Conservation (phyloP, 2,113 vertebrate genomes). For the Calidris pygmaea region DNA sequence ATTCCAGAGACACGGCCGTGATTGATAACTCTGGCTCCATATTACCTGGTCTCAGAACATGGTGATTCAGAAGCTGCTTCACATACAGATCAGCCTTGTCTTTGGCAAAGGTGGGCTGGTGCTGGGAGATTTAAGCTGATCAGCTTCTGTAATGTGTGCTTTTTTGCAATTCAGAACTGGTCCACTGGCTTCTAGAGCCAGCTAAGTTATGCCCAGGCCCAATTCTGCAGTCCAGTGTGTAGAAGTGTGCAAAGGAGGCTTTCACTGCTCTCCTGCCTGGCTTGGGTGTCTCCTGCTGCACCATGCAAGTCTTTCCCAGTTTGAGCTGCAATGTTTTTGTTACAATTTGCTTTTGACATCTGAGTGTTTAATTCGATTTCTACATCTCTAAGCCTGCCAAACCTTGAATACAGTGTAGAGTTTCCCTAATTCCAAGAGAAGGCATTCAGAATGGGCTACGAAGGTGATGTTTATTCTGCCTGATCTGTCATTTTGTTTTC, state of each 20-base stretch:
- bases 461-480: not conserved
- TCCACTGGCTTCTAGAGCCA: not conserved
- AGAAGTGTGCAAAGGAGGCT: not conserved
- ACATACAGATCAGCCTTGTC: not conserved
- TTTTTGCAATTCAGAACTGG: not conserved
- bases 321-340: not conserved
- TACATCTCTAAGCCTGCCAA: not conserved
- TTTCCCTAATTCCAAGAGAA: not conserved
- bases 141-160: not conserved
- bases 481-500: not conserved
- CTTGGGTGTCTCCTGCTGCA: not conserved
- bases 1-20: not conserved
- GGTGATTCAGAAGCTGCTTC: not conserved
- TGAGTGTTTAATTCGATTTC: not conserved
- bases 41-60: not conserved
- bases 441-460: not conserved
- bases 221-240: not conserved
- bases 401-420: not conserved
- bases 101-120: not conserved
- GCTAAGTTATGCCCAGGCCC: not conserved
- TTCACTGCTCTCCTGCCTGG: not conserved
- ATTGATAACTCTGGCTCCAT: not conserved
- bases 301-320: not conserved
- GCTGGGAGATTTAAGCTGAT: not conserved
- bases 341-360: not conserved